Evolutionary conservation across 1,140 invertebrate species (phyloP), one percentile per base, ranked within the genome.

Genomic region (Drosophila miranda): DNA sequence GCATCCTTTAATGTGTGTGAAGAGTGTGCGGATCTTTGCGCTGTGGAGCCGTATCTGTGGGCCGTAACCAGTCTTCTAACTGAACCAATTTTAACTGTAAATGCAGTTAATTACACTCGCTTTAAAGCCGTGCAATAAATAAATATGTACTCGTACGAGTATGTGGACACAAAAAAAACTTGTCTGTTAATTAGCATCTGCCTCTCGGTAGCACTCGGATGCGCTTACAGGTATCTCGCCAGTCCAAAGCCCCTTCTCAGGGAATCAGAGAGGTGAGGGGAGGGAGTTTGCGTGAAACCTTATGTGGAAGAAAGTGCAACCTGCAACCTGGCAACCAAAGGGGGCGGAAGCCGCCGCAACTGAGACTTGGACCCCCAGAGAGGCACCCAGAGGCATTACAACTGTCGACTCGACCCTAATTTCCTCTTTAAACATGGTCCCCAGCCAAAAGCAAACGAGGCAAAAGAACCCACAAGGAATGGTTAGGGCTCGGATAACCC

Each of bases 361-460:
- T 19, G 19, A 19, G 4, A 26, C 34, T 34, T 9, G 59, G 51
- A 21, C 34, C 9, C 43, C 19, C 53, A 67, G 44, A 73, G 50
- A 48, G 28, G 19, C 30, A 9, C 30, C 30, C 30, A 19, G 60
- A 55, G 60, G 52, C 55, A 60, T 13, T 38, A 56, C 66, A 57
- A 66, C 43, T 21, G 60, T 38, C 34, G 34, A 38, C 34, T 71
- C 72, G 75, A 75, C 75, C 72, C 75, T 78, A 78, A 75, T 78
- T 78, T 78, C 72, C 71, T 71, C 64, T 78, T 75, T 78, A 75
- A 78, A 78, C 71, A 75, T 78, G 71, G 56, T 75, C 46, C n/a
- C 54, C 52, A 59, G 74, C 42, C 34, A 38, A 46, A 55, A 54
- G 55, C 74, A 46, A 45, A 53, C 23, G 23, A 5, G 45, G 42